Evolutionary conservation across 2,797 vertebrate genomes (phyloP).

Genomic region (Dendrocincla fuliginosa): DNA sequence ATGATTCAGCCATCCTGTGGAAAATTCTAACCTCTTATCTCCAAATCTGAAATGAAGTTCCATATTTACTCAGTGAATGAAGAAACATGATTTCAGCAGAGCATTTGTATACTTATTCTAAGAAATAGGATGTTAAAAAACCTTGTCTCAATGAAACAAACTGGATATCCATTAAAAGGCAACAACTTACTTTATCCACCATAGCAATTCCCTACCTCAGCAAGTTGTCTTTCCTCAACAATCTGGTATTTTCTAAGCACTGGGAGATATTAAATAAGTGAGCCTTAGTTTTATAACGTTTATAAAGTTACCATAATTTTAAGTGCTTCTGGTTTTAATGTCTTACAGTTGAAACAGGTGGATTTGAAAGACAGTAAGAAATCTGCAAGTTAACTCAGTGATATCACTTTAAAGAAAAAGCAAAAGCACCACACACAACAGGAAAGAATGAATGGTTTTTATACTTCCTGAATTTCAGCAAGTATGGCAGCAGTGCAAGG

Average conservation of each 20-base stretch:
- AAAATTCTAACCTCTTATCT: not conserved
- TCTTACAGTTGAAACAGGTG: not conserved
- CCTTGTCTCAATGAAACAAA: not conserved
- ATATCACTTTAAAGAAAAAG: not conserved
- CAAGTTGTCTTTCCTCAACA: not conserved
- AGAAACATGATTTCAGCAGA: not conserved
- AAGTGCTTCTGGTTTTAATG: not conserved
- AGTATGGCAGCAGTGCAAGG: not conserved
- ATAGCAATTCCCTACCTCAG: not conserved
- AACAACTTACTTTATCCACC: not conserved
- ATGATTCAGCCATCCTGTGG: not conserved
- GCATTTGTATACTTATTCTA: not conserved
- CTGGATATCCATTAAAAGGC: not conserved
- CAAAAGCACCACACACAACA: not conserved
- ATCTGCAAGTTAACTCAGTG: not conserved
- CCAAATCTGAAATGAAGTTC: not conserved
- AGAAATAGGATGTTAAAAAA: not conserved
- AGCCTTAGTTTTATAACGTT: not conserved
- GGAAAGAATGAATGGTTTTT: not conserved
- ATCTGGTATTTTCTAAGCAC: not conserved
- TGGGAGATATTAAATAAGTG: not conserved
- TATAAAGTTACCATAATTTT: not conserved
- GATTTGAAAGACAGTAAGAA: not conserved
- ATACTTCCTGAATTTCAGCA: slow-evolving; percentile 25
- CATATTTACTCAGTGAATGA: not conserved